Evolutionary conservation across 2,113 vertebrate genomes (phyloP).

Genomic region (Corydoras sp.): DNA sequence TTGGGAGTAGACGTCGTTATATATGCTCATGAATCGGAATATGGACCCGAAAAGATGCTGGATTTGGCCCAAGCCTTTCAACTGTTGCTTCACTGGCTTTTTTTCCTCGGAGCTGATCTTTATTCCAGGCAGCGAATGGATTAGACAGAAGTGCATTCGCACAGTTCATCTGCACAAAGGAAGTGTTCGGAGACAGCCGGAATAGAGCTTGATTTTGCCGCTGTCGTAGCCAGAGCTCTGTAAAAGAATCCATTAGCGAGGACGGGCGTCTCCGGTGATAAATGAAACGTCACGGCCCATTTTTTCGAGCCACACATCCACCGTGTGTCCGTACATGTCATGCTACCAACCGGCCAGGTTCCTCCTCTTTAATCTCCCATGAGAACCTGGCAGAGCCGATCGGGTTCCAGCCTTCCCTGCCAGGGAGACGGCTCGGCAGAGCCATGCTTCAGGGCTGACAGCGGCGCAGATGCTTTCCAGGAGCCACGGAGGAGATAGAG

Average conservation of each 20-base stretch:
- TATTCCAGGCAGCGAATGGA: slow-evolving; percentile 60
- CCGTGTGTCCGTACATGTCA: slow-evolving; percentile 2
- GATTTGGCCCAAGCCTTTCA: too few relatives aligned
- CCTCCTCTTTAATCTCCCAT: slow-evolving; percentile 62
- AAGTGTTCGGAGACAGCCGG: slow-evolving; percentile 54
- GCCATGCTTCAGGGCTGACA: slow-evolving; percentile 61
- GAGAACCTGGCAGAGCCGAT: slow-evolving; percentile 61
- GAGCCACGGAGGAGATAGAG: slow-evolving; percentile 62
- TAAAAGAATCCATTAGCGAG: slow-evolving; percentile 22
- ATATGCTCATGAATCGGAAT: too few relatives aligned
- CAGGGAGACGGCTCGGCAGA: slow-evolving; percentile 64
- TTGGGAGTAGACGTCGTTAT: too few relatives aligned
- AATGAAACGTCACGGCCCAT: neutral
- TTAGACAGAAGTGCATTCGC: slow-evolving; percentile 54
- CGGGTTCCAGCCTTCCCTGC: slow-evolving; percentile 70
- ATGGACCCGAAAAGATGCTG: too few relatives aligned
- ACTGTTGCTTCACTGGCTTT: too few relatives aligned
- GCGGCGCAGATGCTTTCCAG: slow-evolving; percentile 66
- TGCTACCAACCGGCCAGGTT: too few relatives aligned
- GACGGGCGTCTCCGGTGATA: slow-evolving; percentile 39
- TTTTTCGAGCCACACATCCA: slow-evolving; percentile 13
- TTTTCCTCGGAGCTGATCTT: slow-evolving; percentile 50
- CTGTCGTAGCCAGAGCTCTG: slow-evolving; percentile 49
- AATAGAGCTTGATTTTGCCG: slow-evolving; percentile 48
- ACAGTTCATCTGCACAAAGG: slow-evolving; percentile 52